Base-by-base conservation (phyloP, 1,140 invertebrate species). In the Hestina assimilis region DNA sequence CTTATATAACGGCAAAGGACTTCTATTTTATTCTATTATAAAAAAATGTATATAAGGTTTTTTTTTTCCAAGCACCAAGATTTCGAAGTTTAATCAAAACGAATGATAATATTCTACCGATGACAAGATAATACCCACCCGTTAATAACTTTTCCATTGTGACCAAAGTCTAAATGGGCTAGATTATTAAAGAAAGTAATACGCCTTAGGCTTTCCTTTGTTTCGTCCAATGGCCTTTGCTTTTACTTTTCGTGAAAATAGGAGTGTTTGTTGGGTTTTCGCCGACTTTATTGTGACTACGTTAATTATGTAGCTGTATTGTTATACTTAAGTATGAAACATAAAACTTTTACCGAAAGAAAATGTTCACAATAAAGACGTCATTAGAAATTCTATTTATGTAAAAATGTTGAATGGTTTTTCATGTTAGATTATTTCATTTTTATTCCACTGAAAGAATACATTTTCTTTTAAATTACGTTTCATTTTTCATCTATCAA, bases 161-260 rank as follows among this genome's bases (percentile, higher is more conserved):
- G 8, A 20, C 40, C 40, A 11, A 53, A 53, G 40, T 42, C 50
- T 53, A 29, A 53, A 42, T 42, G 40, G 26, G 40, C 15, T 43
- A 53, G 28, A 21, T 53, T 53, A 43, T 42, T 53, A 42, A 53
- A 53, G 40, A 38, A 53, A 53, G 40, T 43, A 31, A 53, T 53
- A 42, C 31, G 50, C 50, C 21, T 14, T 1, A 20, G 38, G 40
- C 40, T 24, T 15, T 43, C 40, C 43, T 42, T 48, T 48, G 45
- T 48, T 53, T 43, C 28, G 26, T 42, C 26, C 50, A 21, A 33
- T 33, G 12, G 45, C 45, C 29, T 48, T 31, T 48, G 45, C 45
- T 48, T 48, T 33, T 21, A 48, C 29, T 48, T 48, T 29, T 33
- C 45, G 31, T 48, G 29, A 48, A 47, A 45, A 33, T 48, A 33